Conservation (phyloP, 2,113 vertebrate genomes). For the Petrocephalus microphthalmus region DNA sequence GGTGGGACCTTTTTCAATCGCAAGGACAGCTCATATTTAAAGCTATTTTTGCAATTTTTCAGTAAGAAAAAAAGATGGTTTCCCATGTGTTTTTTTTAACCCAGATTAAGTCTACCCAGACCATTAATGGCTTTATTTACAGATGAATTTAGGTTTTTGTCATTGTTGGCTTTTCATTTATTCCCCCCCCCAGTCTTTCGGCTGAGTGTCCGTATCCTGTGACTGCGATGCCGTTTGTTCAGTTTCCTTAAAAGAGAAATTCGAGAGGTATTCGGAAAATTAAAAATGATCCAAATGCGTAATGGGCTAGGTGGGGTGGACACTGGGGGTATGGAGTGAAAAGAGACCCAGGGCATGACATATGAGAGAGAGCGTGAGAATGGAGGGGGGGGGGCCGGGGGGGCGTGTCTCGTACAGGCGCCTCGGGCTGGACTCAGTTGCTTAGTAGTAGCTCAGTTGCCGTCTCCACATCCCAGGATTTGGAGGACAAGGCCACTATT, state of each 20-base stretch:
- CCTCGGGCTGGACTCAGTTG: constrained; percentile 74
- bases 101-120: constrained; percentile 79
- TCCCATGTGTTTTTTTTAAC: constrained; percentile 70
- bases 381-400: constrained; percentile 35
- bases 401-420: constrained; percentile 53
- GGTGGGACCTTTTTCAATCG: constrained; percentile 54
- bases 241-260: constrained; percentile 61
- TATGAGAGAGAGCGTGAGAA: neutral
- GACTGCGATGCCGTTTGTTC: constrained; percentile 58
- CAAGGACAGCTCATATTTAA: constrained; percentile 72
- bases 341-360: neutral
- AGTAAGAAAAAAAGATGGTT: constrained; percentile 74
- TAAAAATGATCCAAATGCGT: constrained; percentile 36
- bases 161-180: constrained; percentile 1
- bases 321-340: neutral
- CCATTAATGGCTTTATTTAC: constrained; percentile 88
- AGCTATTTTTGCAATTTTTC: constrained; percentile 76
- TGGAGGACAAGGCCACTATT: constrained; percentile 99
- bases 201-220: constrained; percentile 67
- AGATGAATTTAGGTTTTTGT: constrained; percentile 53
- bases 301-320: neutral
- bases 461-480: constrained; percentile 97
- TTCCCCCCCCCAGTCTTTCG: constrained; percentile 59
- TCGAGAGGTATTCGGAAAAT: constrained; percentile 74
- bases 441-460: constrained; percentile 97